A percentile compares a stretch with the other conserved stretches of the same genome.
These are phyloP conservation scores for Phrynosoma platyrhinos DNA, from an alignment of 2,113 vertebrate species.

Conservation along the genomic window DNA sequence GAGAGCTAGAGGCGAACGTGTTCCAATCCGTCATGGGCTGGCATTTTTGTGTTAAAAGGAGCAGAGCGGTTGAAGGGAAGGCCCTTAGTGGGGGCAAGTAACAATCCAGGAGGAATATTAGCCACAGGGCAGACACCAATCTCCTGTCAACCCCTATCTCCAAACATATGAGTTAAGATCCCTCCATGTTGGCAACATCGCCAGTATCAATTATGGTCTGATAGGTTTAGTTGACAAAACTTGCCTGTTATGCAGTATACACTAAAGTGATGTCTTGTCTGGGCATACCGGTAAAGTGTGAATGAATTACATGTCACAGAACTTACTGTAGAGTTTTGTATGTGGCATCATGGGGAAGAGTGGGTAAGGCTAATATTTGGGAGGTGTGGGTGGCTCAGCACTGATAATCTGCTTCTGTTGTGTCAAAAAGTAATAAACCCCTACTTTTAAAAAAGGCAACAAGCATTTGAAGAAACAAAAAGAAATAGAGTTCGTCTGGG, in stretches of 20 bases:
- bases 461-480: conserved; percentile 48
- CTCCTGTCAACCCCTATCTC: not conserved
- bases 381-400: no score
- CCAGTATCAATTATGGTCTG: not conserved
- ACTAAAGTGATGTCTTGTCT: no score
- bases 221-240: no score
- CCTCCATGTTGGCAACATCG: no score
- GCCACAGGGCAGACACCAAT: conserved; percentile 1
- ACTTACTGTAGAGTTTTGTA: no score
- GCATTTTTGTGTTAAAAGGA: conserved; percentile 57
- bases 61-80: conserved; percentile 14
- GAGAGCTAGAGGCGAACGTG: conserved; percentile 77
- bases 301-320: no score
- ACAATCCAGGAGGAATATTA: conserved; percentile 8
- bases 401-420: no score
- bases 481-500: rapidly evolving
- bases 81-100: conserved; percentile 50
- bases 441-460: not conserved
- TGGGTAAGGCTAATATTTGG: no score
- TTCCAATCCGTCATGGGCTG: conserved; percentile 82
- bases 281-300: no score
- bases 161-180: not conserved
- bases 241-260: no score
- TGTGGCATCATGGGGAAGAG: no score
- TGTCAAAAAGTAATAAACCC: no score